Evolutionary conservation across 2,888 invertebrate genomes (phyloP).

Genomic region (Brachylomia viminalis): DNA sequence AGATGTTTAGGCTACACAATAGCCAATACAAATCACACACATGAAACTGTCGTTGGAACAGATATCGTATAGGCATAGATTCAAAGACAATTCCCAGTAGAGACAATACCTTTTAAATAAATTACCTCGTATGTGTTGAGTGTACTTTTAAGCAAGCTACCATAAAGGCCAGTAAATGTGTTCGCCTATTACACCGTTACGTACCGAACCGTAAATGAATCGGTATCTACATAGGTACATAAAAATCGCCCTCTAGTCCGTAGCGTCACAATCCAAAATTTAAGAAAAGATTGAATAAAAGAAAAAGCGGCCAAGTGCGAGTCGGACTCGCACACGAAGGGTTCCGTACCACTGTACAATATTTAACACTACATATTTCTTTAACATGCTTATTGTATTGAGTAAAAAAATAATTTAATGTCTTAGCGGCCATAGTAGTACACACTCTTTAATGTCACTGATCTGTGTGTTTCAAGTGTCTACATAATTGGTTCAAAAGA

Average conservation of each 20-base stretch:
- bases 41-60: not conserved
- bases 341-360: not conserved
- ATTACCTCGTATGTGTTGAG: conserved; percentile 22
- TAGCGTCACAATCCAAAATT: not conserved
- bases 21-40: not conserved
- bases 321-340: not conserved
- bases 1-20: not conserved
- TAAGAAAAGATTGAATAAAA: too few relatives aligned
- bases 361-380: not conserved
- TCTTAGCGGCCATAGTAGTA: too few relatives aligned
- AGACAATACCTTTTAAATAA: conserved; percentile 32
- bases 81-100: conserved; percentile 21
- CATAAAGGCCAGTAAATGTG: not conserved
- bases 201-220: not conserved
- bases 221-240: too few relatives aligned
- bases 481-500: not conserved
- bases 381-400: not conserved
- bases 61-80: not conserved
- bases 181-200: not conserved
- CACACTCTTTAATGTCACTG: not conserved
- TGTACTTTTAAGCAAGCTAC: conserved; percentile 4
- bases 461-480: not conserved
- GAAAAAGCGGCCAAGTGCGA: too few relatives aligned
- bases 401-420: too few relatives aligned
- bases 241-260: too few relatives aligned